Evolutionary conservation across 2,113 vertebrate species (phyloP).

Genomic region (Machaerirhynchus nigripectus): DNA sequence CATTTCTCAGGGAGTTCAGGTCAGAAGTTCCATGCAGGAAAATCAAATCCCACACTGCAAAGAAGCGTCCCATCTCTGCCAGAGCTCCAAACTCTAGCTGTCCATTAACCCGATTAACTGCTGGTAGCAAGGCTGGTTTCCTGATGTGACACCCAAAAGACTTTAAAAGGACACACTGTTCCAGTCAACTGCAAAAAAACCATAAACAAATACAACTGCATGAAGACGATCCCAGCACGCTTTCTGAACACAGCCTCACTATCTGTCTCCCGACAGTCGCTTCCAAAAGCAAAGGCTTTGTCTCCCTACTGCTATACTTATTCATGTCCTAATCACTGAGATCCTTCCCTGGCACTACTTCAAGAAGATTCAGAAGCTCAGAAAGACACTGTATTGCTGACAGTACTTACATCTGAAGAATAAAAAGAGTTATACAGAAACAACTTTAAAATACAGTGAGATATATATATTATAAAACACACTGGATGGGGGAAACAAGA

Average conservation of each 20-base stretch:
- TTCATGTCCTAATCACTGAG: slow-evolving; percentile 2
- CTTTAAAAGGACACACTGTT: neutral
- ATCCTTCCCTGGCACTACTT: slow-evolving; percentile 38
- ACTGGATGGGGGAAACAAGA: neutral
- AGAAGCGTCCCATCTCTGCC: neutral
- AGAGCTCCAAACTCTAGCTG: neutral
- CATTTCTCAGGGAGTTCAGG: neutral
- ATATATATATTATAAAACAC: neutral
- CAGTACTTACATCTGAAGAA: neutral
- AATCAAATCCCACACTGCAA: neutral
- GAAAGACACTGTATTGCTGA: neutral
- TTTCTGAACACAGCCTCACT: neutral
- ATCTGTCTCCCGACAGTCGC: neutral
- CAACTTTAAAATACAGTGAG: neutral
- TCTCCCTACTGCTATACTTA: neutral
- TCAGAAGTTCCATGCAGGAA: neutral
- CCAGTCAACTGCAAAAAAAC: neutral
- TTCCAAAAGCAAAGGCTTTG: slow-evolving; percentile 38
- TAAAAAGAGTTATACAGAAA: neutral
- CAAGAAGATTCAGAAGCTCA: neutral
- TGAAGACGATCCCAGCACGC: fast-evolving
- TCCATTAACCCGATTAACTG: neutral
- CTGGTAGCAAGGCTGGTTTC: neutral
- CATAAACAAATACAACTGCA: neutral
- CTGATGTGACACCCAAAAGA: neutral